Conservation (phyloP, 2,113 vertebrate genomes). For the Zingel zingel region DNA sequence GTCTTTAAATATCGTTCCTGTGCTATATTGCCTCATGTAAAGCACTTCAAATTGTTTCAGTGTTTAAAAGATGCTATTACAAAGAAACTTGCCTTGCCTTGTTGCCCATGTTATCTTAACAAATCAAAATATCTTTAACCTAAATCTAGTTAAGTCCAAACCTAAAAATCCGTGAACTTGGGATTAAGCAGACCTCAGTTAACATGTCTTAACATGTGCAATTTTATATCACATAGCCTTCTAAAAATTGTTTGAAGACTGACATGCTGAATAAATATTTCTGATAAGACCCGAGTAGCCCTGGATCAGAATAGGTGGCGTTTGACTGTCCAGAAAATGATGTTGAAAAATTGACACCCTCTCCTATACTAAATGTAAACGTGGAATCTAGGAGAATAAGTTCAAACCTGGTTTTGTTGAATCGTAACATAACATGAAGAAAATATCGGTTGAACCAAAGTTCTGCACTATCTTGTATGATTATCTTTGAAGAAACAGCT, state of each 20-base stretch:
- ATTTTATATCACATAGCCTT: neutral
- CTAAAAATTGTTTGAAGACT: neutral
- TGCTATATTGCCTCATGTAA: neutral
- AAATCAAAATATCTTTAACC: too few species aligned
- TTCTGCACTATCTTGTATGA: neutral
- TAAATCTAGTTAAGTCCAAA: neutral
- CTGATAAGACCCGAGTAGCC: neutral
- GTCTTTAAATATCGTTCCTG: neutral
- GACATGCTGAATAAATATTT: neutral
- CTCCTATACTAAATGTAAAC: neutral
- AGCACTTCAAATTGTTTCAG: neutral
- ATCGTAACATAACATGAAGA: too few species aligned
- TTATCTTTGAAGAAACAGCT: neutral
- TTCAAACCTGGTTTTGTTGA: neutral
- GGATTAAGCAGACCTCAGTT: neutral
- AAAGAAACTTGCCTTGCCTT: neutral
- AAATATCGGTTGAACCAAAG: neutral
- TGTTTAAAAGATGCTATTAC: neutral
- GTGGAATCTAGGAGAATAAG: neutral
- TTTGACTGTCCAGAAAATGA: neutral
- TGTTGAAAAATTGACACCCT: too few species aligned
- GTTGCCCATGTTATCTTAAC: neutral
- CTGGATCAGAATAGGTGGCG: too few species aligned
- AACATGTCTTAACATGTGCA: neutral
- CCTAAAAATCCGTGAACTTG: too few species aligned